Conservation (phyloP, 2,797 vertebrate species). For the Malacoraja senta region DNA sequence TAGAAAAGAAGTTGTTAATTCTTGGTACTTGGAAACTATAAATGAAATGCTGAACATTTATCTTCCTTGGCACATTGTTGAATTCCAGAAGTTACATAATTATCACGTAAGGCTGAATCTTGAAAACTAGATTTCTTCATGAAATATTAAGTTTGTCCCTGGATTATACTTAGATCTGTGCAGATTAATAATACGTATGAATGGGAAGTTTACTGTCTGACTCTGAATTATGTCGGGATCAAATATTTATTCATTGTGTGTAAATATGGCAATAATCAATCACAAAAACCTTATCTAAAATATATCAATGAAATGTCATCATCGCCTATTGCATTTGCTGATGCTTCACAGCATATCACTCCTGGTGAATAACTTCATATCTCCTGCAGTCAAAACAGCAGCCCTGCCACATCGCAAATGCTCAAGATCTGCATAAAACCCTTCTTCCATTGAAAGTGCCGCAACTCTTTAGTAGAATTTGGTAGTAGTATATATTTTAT, state of each 20-base stretch:
- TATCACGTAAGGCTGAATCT: not conserved
- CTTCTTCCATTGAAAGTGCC: constrained; percentile 8
- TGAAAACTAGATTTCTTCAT: not conserved
- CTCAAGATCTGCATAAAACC: not conserved
- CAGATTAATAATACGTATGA: not conserved
- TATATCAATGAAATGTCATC: not conserved
- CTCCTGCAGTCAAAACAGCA: not conserved
- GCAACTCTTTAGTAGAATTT: too few species aligned
- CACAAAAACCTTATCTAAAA: not conserved
- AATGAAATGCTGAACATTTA: not conserved
- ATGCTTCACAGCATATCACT: not conserved
- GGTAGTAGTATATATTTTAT: too few species aligned
- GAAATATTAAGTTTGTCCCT: not conserved
- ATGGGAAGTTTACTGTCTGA: not conserved
- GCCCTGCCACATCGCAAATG: not conserved
- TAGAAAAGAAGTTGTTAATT: not conserved
- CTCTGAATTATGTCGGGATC: not conserved
- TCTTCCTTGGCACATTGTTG: not conserved
- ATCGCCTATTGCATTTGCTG: not conserved
- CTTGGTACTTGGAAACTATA: not conserved
- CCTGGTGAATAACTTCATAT: not conserved
- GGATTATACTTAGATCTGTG: constrained; percentile 17
- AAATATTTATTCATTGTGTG: constrained; percentile 14
- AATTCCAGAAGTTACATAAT: not conserved
- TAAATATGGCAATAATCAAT: not conserved